Evolutionary conservation across 2,888 invertebrate species (phyloP), one percentile per base, ranked within the genome.

Genomic region (Beris chalybata): DNA sequence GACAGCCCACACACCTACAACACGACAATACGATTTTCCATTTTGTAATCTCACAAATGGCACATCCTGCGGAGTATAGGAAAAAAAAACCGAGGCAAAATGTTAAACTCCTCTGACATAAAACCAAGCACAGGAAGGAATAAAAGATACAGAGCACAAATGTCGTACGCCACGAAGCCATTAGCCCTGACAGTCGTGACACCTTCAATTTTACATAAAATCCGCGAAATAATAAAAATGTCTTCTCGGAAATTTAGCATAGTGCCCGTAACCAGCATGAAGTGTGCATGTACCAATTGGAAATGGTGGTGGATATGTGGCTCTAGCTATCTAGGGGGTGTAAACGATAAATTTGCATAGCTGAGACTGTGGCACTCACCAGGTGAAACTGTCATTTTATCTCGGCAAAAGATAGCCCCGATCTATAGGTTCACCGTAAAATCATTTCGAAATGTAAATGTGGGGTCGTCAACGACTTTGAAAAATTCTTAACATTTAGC

Each of bases 361-460:
- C 31, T 4, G 30, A 30, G 44, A 44, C 44, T 9, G 32, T 31
- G 31, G 31, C 11, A 30, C 30, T 22, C n/a, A n/a, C 11, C 30
- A n/a, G 31, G n/a, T 29, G 32, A 54, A 6, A 31, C 12, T 38
- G 7, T 3, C 38, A 38, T 38, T 38, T 38, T 38, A 5, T 38
- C 5, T 38, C 38, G 38, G 1, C 9, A 38, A 38, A 7, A 38
- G 38, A 38, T 38, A 38, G 38, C 38, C 38, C 15, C 15, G 56
- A 48, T 13, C 48, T 48, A 6, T 15, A 12, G 12, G 56, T 43
- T n/a, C 38, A 32, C 32, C 15, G 48, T n/a, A 55, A 67, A 67
- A 59, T 59, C 59, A 67, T 67, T 65, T 55, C 57, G 30, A 59
- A 67, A 67, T 67, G 59, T 45, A 53, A 67, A 65, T 50, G 48